Percentiles rank a stretch among this genome's conserved stretches.
phyloP scores from a whole-genome alignment of 2,797 vertebrate species.

The Acridotheres tristis region DNA sequence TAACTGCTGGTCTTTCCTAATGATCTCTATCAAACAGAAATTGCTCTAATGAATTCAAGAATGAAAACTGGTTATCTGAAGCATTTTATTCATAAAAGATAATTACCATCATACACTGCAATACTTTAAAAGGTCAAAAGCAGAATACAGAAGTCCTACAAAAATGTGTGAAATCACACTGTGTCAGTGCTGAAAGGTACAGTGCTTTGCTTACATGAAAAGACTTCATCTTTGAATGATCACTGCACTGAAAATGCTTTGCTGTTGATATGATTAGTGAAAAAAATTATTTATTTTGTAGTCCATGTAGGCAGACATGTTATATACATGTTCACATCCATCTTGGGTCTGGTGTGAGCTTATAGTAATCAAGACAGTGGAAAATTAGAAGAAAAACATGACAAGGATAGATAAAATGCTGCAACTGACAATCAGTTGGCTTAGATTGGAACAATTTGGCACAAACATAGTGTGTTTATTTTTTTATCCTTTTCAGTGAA shows the following conservation, averaged over 20 bases:
- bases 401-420: neutral
- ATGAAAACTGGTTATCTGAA: slow-evolving; percentile 26
- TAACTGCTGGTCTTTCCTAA: neutral
- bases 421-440: neutral
- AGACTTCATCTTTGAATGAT: neutral
- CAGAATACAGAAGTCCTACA: neutral
- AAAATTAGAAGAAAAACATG: neutral
- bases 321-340: neutral
- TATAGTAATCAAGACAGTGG: neutral
- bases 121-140: neutral
- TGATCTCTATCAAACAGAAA: neutral
- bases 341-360: neutral
- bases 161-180: neutral
- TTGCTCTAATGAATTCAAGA: neutral
- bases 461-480: neutral
- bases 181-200: neutral
- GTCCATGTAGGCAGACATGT: neutral
- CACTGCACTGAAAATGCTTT: neutral
- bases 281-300: neutral
- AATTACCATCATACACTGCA: neutral
- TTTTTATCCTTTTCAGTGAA: neutral
- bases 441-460: neutral
- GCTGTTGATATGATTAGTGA: neutral
- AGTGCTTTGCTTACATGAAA: neutral
- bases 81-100: neutral